Evolutionary conservation across 64 coral and sea anemone genomes (phyloP), one percentile per base, ranked within the genome.

Genomic region (Catalaphyllia jardinei): DNA sequence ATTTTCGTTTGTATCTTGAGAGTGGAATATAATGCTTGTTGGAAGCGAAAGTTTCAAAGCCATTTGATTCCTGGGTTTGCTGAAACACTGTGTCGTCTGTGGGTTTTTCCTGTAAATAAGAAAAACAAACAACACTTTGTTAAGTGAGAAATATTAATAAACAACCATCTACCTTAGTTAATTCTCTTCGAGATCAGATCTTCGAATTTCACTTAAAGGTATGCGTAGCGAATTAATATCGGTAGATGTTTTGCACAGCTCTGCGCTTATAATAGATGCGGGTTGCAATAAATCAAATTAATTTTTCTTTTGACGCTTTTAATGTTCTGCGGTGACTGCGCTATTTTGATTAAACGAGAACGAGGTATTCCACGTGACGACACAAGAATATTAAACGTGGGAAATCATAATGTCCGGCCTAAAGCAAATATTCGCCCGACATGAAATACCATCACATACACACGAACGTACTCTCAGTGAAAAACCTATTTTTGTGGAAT

Each of bases 301-400:
- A 71, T 71, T 71, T 35, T 71, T 52, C 62, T 71, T 85, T 85
- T 31, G 63, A 83, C 62, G 17, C 22, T 46, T 71, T 51, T 52
- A 67, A 71, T 85, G 65, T 85, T 64, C 42, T 24, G 81, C 62
- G 17, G 4, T 69, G 24, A 27, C 65, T 69, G 65, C 22, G 27
- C 0, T 50, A 4, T 71, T n/a, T 69, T 71, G 39, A 71, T 51
- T 50, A 71, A 85, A 50, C 62, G 46, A 28, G 81, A n/a, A 49
- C 19, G 63, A 85, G 25, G 42, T 71, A 31, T 50, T 85, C 25
- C n/a, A n/a, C 0, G 8, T 69, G 65, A 69, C 65, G 6, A 28
- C 60, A 27, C 10, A 27, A 85, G 62, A 71, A 85, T 69, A 85
- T 85, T 85, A 67, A 85, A 85, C 81, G 63, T 71, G 62, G 81